A percentile compares a stretch with the other conserved stretches of the same genome.
Evolutionary conservation across 2,797 vertebrate genomes (phyloP).

Genomic region (Acipenser transmontanus): DNA sequence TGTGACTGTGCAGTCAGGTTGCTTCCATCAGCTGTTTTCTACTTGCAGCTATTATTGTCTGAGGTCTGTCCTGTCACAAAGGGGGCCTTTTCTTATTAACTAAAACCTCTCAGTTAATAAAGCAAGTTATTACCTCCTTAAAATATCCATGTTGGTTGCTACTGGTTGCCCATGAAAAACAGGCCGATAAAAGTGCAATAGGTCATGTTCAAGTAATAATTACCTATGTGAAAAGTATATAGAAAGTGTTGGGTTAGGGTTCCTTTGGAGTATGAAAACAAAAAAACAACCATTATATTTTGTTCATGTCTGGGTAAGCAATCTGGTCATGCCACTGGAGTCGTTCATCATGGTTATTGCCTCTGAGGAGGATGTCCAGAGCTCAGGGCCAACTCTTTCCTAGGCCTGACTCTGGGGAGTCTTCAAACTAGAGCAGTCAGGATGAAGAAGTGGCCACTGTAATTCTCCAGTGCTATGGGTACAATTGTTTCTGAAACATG

Average conservation of each 20-base stretch:
- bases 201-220: too few relatives aligned
- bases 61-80: neutral
- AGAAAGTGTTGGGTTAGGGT: too few relatives aligned
- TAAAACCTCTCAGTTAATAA: neutral
- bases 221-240: too few relatives aligned
- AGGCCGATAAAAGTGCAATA: too few relatives aligned
- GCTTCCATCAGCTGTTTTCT: neutral
- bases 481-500: conserved; percentile 25
- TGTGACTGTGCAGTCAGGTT: neutral
- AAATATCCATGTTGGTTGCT: too few relatives aligned
- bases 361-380: conserved; percentile 40
- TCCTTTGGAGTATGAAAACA: neutral
- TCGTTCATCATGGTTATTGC: conserved; percentile 54
- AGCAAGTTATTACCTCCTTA: neutral
- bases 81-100: neutral
- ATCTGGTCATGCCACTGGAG: conserved; percentile 46
- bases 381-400: conserved; percentile 38
- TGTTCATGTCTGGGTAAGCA: conserved; percentile 58
- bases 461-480: conserved; percentile 38
- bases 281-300: conserved; percentile 43
- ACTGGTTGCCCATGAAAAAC: too few relatives aligned
- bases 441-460: conserved; percentile 30
- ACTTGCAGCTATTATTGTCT: neutral
- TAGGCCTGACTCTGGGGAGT: conserved; percentile 18
- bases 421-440: conserved; percentile 26